These are phyloP conservation scores for Limenitis camilla DNA, from an alignment of 2,888 invertebrate species.

Conservation along the genomic window DNA sequence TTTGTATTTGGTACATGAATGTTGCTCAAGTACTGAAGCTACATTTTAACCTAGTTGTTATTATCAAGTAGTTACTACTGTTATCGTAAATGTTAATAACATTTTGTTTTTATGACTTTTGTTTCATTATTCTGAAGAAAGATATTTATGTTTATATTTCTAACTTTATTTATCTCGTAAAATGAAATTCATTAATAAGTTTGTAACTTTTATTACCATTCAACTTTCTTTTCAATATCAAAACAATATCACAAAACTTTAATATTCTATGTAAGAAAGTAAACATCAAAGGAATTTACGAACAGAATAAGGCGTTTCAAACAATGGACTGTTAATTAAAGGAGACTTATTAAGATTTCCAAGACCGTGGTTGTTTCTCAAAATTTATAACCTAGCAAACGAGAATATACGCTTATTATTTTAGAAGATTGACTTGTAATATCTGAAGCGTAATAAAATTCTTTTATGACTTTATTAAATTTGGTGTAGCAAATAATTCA, in stretches of 20 bases:
- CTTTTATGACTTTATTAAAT: too few relatives aligned
- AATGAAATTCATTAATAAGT: too few relatives aligned
- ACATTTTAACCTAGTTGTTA: not conserved
- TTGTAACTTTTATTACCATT: too few relatives aligned
- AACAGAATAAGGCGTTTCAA: constrained; percentile 2
- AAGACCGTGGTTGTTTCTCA: constrained; percentile 3
- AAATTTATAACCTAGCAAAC: not conserved
- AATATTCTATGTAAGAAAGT: not conserved
- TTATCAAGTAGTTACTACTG: not conserved
- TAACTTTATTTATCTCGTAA: too few relatives aligned
- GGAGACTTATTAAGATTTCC: constrained; percentile 6
- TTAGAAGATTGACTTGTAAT: not conserved
- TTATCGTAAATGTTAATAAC: not conserved
- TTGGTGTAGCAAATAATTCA: too few relatives aligned
- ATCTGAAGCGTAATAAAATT: too few relatives aligned
- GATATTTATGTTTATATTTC: too few relatives aligned
- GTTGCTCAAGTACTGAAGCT: not conserved
- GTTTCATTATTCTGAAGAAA: not conserved
- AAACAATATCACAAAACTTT: too few relatives aligned
- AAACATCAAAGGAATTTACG: not conserved
- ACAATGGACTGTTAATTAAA: constrained; percentile 5
- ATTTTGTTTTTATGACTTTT: too few relatives aligned
- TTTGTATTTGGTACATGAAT: not conserved
- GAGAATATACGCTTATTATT: not conserved
- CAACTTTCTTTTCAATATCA: too few relatives aligned